A percentile compares a stretch with the other conserved stretches of the same genome.
Conservation (phyloP, 2,113 vertebrate genomes). For the Zosterops hypoxanthus region DNA sequence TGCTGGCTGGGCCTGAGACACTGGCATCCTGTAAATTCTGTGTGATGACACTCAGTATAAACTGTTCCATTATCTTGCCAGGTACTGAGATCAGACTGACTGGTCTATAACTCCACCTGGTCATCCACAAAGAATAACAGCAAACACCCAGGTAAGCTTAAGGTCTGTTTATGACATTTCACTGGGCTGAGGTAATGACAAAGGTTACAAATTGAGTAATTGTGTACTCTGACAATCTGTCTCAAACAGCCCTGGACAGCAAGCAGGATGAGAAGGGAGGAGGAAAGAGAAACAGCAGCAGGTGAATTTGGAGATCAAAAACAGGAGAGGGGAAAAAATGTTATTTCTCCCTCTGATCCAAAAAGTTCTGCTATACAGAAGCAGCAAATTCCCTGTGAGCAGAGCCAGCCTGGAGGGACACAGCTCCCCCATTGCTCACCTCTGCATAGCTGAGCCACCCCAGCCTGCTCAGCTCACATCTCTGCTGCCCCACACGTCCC, state of each 20-base stretch:
- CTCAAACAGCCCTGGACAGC: background rate
- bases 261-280: background rate
- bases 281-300: background rate
- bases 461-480: background rate
- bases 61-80: no score
- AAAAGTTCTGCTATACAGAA: background rate
- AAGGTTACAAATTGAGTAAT: background rate
- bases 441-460: background rate
- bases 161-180: background rate
- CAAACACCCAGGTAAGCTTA: background rate
- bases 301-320: background rate
- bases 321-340: background rate
- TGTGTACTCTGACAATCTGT: background rate
- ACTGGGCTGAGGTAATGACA: background rate
- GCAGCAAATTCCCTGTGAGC: background rate
- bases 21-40: no score
- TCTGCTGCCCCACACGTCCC: background rate
- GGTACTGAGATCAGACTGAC: no score
- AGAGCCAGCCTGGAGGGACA: background rate
- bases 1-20: no score
- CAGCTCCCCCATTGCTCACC: background rate
- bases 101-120: background rate
- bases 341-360: background rate
- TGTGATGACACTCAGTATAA: no score
- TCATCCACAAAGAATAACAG: background rate